These are phyloP conservation scores for Amphiprion ocellaris DNA, from an alignment of 2,113 vertebrate species.

Conservation along the genomic window DNA sequence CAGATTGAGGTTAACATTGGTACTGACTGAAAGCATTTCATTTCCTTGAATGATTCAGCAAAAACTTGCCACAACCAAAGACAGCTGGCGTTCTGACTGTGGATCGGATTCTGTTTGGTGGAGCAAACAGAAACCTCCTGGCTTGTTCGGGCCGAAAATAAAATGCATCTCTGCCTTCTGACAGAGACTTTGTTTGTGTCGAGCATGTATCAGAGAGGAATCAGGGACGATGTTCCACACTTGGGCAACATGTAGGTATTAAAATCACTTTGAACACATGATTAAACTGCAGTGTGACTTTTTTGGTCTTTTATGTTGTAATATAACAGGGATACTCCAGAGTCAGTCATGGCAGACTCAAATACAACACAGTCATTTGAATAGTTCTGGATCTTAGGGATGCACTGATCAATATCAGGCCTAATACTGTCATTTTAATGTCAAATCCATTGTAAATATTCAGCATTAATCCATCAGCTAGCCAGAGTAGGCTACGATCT, in stretches of 20 bases:
- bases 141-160: background rate
- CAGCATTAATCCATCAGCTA: background rate
- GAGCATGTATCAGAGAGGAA: slow-evolving; percentile 53
- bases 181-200: slow-evolving; percentile 2
- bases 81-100: background rate
- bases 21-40: slow-evolving; percentile 8
- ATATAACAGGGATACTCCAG: background rate
- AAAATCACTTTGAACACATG: background rate
- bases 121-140: background rate
- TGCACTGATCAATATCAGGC: background rate
- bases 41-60: background rate
- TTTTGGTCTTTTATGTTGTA: background rate
- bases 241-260: slow-evolving; percentile 1
- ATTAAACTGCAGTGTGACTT: slow-evolving; percentile 15
- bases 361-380: background rate
- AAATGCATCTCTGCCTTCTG: background rate
- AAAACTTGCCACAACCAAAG: background rate
- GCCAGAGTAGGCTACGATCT: too few species aligned
- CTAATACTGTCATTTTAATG: background rate
- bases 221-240: slow-evolving; percentile 30
- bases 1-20: background rate
- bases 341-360: background rate
- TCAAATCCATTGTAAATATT: background rate
- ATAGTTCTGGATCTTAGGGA: background rate
- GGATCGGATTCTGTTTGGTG: background rate